Percentiles rank a stretch among this genome's conserved stretches.
These are phyloP conservation scores for Spea hammondii DNA, from an alignment of 2,797 vertebrate genomes.

Conservation along the genomic window DNA sequence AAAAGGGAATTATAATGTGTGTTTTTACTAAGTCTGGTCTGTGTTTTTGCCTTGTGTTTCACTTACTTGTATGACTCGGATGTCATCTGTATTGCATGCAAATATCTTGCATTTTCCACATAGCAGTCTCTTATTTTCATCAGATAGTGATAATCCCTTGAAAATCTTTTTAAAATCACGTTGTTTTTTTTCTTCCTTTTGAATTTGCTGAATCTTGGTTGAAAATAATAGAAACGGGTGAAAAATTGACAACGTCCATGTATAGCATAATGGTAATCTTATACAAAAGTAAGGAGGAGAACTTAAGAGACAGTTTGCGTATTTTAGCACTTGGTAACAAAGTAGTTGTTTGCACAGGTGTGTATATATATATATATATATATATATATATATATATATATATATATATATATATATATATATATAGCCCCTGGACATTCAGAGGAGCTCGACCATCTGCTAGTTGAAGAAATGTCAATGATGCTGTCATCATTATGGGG, in stretches of 20 bases:
- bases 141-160: conserved; percentile 9
- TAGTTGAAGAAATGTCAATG: too few species aligned
- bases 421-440: too few species aligned
- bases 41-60: not conserved
- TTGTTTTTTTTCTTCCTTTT: conserved; percentile 62
- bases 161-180: conserved; percentile 57
- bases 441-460: too few species aligned
- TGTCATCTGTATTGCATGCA: conserved; percentile 61
- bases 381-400: too few species aligned
- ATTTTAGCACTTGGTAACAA: too few species aligned
- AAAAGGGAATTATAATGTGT: not conserved
- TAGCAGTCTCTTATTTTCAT: conserved; percentile 59
- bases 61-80: conserved; percentile 67
- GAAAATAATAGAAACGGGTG: not conserved
- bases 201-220: conserved; percentile 37
- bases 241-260: not conserved
- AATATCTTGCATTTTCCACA: conserved; percentile 67
- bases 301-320: too few species aligned
- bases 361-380: too few species aligned
- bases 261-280: too few species aligned
- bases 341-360: too few species aligned
- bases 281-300: too few species aligned
- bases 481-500: too few species aligned
- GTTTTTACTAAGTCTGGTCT: not conserved
- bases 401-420: too few species aligned